phyloP scores from a whole-genome alignment of 2,888 invertebrate species.

The Hyposoter dolosus region DNA sequence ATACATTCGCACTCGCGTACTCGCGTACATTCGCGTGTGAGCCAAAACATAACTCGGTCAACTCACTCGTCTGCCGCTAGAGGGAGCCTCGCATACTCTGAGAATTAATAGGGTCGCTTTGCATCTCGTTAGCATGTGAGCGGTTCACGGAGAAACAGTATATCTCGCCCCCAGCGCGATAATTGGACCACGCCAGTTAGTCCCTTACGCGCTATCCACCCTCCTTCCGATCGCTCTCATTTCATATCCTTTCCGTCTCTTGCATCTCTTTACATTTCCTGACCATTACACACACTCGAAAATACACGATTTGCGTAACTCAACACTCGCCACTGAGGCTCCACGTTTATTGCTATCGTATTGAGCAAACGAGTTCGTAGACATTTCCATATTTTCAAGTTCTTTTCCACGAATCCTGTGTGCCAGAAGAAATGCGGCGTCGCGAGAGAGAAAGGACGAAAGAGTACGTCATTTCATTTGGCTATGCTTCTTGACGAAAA shows the following conservation, averaged over 20 bases:
- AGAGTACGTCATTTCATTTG: not conserved
- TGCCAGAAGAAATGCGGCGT: not conserved
- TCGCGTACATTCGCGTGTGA: not conserved
- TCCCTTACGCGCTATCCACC: conserved; percentile 59
- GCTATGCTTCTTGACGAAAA: not conserved
- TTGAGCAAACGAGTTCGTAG: conserved; percentile 43
- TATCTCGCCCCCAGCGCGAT: conserved; percentile 74
- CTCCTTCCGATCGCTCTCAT: conserved; percentile 59
- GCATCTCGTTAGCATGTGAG: conserved; percentile 75
- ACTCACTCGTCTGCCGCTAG: conserved; percentile 27
- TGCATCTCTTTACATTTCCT: not conserved
- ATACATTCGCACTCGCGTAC: not conserved
- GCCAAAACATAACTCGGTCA: conserved; percentile 12
- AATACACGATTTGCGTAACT: not conserved
- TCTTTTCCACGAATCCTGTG: conserved; percentile 39
- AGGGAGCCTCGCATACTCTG: conserved; percentile 59
- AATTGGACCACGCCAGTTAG: conserved; percentile 75
- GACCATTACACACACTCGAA: not conserved
- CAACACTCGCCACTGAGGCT: not conserved
- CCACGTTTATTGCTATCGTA: not conserved
- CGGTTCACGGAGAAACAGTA: conserved; percentile 70
- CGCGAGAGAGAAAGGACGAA: not conserved
- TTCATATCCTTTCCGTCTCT: conserved; percentile 18
- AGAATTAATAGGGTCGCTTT: conserved; percentile 77
- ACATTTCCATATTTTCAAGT: conserved; percentile 75